Conservation (phyloP, 2,797 vertebrate species). For the Artibeus lituratus region DNA sequence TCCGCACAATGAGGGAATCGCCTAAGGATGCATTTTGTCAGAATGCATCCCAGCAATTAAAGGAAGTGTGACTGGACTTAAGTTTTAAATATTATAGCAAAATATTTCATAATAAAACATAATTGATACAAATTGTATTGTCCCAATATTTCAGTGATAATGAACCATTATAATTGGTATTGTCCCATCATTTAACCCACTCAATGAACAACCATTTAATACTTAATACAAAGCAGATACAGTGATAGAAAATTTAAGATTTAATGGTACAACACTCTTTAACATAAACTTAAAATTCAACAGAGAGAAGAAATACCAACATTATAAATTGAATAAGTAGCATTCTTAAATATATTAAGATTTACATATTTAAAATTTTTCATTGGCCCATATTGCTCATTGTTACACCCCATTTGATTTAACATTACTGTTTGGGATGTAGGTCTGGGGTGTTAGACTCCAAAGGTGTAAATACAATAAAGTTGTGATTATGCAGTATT, state of each 20-base stretch:
- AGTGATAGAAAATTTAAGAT: not conserved
- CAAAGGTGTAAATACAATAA: not conserved
- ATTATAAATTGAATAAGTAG: not conserved
- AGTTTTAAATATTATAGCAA: not conserved
- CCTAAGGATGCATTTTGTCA: not conserved
- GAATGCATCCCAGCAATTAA: not conserved
- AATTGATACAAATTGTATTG: not conserved
- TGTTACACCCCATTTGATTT: not conserved
- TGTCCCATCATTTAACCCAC: not conserved
- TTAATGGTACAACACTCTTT: not conserved
- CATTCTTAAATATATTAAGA: not conserved
- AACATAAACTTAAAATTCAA: not conserved
- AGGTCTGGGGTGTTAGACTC: not conserved
- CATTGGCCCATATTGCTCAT: not conserved
- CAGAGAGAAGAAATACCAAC: not conserved
- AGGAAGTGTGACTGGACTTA: not conserved
- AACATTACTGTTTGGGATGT: not conserved
- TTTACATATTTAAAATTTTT: not conserved
- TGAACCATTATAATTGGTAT: not conserved
- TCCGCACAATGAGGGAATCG: no score
- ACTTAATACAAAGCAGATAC: not conserved
- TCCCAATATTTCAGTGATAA: not conserved
- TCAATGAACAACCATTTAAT: not conserved
- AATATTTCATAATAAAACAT: not conserved
- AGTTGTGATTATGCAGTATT: not conserved